Evolutionary conservation across 2,113 vertebrate genomes (phyloP).

Genomic region (Corythaixoides concolor): DNA sequence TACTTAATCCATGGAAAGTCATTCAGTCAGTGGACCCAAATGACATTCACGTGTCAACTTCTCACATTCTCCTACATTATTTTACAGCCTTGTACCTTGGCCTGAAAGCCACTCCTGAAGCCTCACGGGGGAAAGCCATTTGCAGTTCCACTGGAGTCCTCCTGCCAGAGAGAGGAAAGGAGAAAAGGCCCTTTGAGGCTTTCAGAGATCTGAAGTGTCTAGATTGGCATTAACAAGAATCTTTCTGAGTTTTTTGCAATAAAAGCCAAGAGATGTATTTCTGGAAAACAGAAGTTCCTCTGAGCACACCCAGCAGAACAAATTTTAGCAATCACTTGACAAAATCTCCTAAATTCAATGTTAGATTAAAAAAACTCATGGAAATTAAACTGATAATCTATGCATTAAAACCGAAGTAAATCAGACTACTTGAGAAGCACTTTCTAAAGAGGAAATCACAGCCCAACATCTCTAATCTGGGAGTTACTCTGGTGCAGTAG

Average conservation of each 20-base stretch:
- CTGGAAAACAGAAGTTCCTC: not conserved
- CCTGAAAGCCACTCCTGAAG: not conserved
- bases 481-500: not conserved
- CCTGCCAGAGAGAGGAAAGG: not conserved
- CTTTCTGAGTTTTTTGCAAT: not conserved
- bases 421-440: not conserved
- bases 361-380: not conserved
- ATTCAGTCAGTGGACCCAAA: too few relatives aligned
- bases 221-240: not conserved
- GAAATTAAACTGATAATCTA: not conserved
- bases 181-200: not conserved
- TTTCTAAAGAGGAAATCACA: not conserved
- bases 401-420: not conserved
- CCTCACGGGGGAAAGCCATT: not conserved
- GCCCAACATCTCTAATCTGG: not conserved
- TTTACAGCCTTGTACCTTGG: not conserved
- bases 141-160: not conserved
- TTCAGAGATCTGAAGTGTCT: not conserved
- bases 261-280: not conserved
- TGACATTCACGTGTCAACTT: too few relatives aligned
- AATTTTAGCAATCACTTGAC: not conserved
- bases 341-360: conserved; percentile 20
- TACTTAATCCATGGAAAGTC: too few relatives aligned
- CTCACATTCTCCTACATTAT: too few relatives aligned
- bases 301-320: not conserved